Conservation (phyloP, 2,888 invertebrate genomes). For the Drosophila fulvimacula region DNA sequence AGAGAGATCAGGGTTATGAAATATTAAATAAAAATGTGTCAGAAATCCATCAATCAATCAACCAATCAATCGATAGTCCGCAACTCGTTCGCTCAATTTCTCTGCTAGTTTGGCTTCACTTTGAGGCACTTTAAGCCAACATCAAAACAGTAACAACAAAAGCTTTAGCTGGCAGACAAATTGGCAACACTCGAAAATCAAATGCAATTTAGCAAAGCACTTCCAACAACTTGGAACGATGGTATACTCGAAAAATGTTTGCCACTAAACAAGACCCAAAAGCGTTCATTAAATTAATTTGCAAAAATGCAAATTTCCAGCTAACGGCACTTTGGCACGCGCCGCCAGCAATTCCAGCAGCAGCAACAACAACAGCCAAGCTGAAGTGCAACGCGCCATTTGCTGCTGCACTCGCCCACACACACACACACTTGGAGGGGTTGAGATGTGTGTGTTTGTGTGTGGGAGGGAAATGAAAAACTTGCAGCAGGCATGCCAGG, state of each 20-base stretch:
- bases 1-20: not conserved
- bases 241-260: conserved; percentile 38
- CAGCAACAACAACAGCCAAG: conserved; percentile 20
- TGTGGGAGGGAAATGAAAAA: conserved; percentile 25
- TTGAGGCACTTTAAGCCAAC: not conserved
- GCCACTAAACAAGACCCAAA: conserved; percentile 72
- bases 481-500: conserved; percentile 52
- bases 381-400: conserved; percentile 60
- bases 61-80: not conserved
- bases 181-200: conserved; percentile 52
- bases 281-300: conserved; percentile 80
- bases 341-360: conserved; percentile 51
- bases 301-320: conserved; percentile 77
- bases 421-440: conserved; percentile 7
- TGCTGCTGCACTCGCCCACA: conserved; percentile 43
- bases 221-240: conserved; percentile 23
- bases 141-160: not conserved
- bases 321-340: conserved; percentile 79
- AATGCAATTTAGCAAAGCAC: conserved; percentile 62
- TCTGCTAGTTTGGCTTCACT: not conserved
- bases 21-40: not conserved
- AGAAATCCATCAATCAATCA: not conserved
- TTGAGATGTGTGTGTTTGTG: conserved; percentile 4
- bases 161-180: conserved; percentile 17
- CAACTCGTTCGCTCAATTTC: not conserved